phyloP scores from a whole-genome alignment of 2,113 vertebrate species.

The Pampusana beccarii region DNA sequence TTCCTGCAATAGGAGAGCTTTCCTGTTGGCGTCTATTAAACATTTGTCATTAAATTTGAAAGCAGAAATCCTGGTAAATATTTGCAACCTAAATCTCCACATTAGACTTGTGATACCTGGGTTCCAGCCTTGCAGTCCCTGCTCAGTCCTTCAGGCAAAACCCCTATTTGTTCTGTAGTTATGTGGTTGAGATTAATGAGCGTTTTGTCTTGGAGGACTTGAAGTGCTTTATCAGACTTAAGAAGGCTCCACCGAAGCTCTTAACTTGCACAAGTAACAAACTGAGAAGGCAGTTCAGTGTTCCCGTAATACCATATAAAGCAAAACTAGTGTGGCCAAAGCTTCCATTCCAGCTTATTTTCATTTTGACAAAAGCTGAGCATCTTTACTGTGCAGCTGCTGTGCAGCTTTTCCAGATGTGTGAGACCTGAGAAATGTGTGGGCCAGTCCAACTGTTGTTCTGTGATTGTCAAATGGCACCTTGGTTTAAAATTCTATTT shows the following conservation, averaged over 20 bases:
- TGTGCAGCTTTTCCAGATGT: neutral
- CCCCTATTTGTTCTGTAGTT: neutral
- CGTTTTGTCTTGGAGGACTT: neutral
- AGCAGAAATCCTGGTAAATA: neutral
- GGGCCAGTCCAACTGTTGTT: neutral
- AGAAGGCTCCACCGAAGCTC: neutral
- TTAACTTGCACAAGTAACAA: neutral
- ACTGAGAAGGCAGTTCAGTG: neutral
- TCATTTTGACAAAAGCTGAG: neutral
- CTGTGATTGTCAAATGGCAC: neutral
- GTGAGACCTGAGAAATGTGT: neutral
- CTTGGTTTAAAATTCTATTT: neutral
- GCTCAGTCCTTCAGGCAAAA: neutral
- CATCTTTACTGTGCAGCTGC: neutral
- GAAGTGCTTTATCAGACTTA: neutral
- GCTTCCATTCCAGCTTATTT: neutral
- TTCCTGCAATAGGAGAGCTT: conserved; percentile 6
- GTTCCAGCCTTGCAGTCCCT: neutral
- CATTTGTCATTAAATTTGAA: neutral
- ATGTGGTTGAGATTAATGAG: neutral
- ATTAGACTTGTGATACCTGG: neutral
- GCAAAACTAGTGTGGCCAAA: neutral
- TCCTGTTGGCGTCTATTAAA: conserved; percentile 18
- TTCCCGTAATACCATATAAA: neutral
- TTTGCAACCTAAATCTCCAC: neutral